phyloP scores from a whole-genome alignment of 35 echinoderm and acorn worm species.

The Heliocidaris erythrogramma region DNA sequence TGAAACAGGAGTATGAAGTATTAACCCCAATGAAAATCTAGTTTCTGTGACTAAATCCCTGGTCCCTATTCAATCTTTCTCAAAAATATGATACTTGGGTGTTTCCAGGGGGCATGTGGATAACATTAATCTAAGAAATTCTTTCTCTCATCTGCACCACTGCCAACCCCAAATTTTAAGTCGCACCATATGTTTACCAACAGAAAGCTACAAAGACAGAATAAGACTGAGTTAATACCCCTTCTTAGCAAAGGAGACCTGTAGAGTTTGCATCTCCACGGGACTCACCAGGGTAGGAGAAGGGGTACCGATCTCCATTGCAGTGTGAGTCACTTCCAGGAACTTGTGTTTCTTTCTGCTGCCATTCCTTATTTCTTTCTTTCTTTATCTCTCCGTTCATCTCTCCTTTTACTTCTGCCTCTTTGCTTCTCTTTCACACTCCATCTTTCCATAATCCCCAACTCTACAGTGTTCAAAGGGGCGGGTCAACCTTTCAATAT shows the following conservation, averaged over 20 bases:
- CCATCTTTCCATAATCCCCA: background rate
- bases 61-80: background rate
- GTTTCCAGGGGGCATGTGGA: conserved; percentile 24
- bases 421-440: background rate
- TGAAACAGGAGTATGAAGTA: background rate
- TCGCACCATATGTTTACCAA: background rate
- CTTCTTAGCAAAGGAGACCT: conserved; percentile 1
- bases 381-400: background rate
- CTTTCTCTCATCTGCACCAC: conserved; percentile 12
- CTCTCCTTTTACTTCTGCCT: background rate
- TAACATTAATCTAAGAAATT: conserved; percentile 32
- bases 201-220: background rate
- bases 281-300: background rate
- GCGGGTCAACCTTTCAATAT: background rate
- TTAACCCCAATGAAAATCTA: background rate
- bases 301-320: background rate
- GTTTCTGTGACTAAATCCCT: background rate
- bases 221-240: conserved; percentile 1
- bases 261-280: background rate
- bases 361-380: background rate
- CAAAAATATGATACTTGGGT: background rate
- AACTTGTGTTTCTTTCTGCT: background rate
- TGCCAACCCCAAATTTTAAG: conserved; percentile 19
- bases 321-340: background rate
- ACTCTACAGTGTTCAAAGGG: background rate